Base-by-base conservation (phyloP, 1,140 invertebrate genomes). In the Musca domestica region DNA sequence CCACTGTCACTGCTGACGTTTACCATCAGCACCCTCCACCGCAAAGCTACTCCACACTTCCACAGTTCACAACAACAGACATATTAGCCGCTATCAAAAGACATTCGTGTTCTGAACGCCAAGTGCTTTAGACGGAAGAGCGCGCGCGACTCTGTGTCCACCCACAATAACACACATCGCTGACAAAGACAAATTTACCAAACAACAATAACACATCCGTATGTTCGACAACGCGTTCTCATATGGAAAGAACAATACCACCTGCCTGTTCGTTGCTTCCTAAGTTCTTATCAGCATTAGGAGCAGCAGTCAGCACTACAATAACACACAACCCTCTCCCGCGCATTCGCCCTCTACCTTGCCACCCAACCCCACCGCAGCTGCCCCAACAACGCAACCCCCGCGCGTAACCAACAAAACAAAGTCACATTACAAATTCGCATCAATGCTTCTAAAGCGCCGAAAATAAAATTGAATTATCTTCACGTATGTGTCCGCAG, bases 381-480 rank as follows among this genome's bases (percentile, higher is more conserved):
- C 10, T 41, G 34, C 34, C 41, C 63, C 68, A 66, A 10, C 52
- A 27, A 25, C 30, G n/a, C 64, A 46, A 64, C 23, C 63, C 47
- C 61, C 61, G 49, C 63, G 63, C 61, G 22, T 65, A 65, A 65
- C 64, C 68, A 69, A 68, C 76, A 73, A 72, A 72, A 74, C 70
- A 76, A 78, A 78, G 76, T 76, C 75, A 75, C 75, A 76, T 79
- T 75, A 72, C 67, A 77, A 77, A 78, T 79, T 79, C 77, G 75
- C 77, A 79, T 79, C 78, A 79, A 79, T 77, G 76, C 79, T 75
- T 41, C 34, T 41, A 74, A 79, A 77, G 77, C 74, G 70, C 76
- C 74, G 76, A 74, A 79, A 79, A 79, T 79, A 76, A 80, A 80
- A 79, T 80, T 79, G 77, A 80, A 80, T 80, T 80, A 80, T 77